Percentiles rank a stretch among this genome's conserved stretches.
Conservation (phyloP, 1,140 invertebrate species). For the Eurytemora carolleeae region DNA sequence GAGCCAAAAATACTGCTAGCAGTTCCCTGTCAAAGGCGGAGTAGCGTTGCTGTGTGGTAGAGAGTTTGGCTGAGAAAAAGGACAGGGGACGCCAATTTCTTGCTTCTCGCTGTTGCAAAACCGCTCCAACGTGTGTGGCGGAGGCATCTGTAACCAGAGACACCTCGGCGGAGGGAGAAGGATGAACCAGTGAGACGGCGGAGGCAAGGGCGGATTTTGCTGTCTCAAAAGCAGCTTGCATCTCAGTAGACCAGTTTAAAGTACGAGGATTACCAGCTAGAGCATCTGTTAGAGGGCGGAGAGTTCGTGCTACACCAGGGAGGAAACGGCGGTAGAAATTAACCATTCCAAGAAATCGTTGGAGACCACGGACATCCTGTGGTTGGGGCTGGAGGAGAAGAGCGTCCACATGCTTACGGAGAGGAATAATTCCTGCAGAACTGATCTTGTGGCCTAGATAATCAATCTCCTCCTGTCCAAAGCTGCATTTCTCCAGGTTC, state of each 20-base stretch:
- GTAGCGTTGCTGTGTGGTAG: too few relatives aligned
- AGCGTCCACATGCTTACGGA: slow-evolving; percentile 17
- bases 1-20: too few relatives aligned
- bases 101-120: background rate
- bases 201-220: slow-evolving; percentile 20
- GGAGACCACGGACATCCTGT: slow-evolving; percentile 19
- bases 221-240: slow-evolving; percentile 21
- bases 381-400: slow-evolving; percentile 23
- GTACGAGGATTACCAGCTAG: background rate
- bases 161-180: too few relatives aligned
- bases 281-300: slow-evolving; percentile 4
- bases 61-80: background rate
- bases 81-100: background rate
- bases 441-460: slow-evolving; percentile 24
- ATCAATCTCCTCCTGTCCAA: slow-evolving; percentile 9
- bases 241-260: slow-evolving; percentile 18
- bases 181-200: too few relatives aligned
- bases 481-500: background rate
- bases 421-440: slow-evolving; percentile 19
- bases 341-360: slow-evolving; percentile 26
- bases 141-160: too few relatives aligned
- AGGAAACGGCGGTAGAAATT: slow-evolving; percentile 27
- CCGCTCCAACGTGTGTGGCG: too few relatives aligned
- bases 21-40: too few relatives aligned
- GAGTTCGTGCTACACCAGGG: slow-evolving; percentile 19